Percentiles rank a stretch among this genome's conserved stretches.
Evolutionary conservation across 30 jellyfish, hydroid and myxozoan genomes (phyloP).

Genomic region (Aurelia aurita): DNA sequence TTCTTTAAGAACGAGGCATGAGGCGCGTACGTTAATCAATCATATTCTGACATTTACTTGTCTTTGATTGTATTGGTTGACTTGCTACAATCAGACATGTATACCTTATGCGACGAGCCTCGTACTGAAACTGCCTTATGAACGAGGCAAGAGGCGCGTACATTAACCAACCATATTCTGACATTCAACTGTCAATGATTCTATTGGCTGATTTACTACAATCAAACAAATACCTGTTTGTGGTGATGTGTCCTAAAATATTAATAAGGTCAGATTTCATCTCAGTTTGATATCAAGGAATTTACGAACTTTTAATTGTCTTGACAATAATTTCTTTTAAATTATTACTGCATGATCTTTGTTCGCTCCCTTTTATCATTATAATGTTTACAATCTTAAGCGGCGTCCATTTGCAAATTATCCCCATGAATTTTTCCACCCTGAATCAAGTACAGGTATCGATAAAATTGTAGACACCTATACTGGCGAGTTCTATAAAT

Average conservation of each 20-base stretch:
- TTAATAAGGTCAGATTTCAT: neutral
- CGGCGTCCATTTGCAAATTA: constrained; percentile 35
- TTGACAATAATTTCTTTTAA: neutral
- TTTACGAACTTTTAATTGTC: neutral
- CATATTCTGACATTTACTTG: neutral
- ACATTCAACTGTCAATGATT: neutral
- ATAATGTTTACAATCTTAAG: neutral
- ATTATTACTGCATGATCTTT: neutral
- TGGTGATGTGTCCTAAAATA: neutral
- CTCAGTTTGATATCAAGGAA: neutral
- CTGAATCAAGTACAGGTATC: constrained; percentile 30
- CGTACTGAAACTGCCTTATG: no score
- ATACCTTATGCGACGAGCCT: no score
- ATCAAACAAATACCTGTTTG: neutral
- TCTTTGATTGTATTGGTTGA: neutral
- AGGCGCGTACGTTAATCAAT: no score
- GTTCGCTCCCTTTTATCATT: neutral
- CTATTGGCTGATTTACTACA: neutral
- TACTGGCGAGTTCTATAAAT: no score
- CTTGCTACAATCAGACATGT: no score
- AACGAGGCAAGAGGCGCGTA: neutral
- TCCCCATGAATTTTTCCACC: constrained; percentile 20
- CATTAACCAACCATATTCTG: neutral
- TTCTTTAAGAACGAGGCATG: no score
- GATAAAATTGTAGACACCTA: neutral